These are phyloP conservation scores for Cantharis rufa DNA, from an alignment of 2,888 invertebrate species.

Conservation along the genomic window DNA sequence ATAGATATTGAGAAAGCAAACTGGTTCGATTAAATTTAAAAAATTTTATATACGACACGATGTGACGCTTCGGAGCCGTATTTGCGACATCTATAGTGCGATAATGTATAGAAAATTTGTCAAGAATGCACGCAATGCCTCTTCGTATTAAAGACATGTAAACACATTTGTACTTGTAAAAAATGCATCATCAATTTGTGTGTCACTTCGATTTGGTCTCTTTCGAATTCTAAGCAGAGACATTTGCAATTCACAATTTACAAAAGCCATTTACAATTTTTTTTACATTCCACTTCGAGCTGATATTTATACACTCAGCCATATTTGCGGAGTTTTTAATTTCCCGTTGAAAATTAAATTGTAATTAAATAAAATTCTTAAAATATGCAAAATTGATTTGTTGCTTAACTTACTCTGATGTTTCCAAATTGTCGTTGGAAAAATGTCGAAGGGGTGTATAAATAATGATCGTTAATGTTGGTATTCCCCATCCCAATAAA, in stretches of 20 bases:
- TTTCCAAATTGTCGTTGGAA: conserved; percentile 57
- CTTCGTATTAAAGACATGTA: not conserved
- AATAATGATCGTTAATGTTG: conserved; percentile 67
- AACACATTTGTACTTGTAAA: not conserved
- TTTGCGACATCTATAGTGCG: not conserved
- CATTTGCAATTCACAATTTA: not conserved
- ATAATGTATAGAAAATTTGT: too few species aligned
- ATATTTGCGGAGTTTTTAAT: not conserved
- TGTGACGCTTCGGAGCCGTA: not conserved
- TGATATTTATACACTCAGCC: not conserved
- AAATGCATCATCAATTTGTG: not conserved
- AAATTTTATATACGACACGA: not conserved
- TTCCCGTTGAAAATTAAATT: not conserved
- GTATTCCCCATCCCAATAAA: conserved; percentile 83
- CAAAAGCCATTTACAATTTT: not conserved
- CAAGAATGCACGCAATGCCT: not conserved
- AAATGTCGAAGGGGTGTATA: conserved; percentile 70
- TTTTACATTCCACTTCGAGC: not conserved
- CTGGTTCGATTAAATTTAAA: not conserved
- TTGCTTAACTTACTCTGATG: conserved; percentile 61
- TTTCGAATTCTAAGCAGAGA: not conserved
- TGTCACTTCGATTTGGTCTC: not conserved
- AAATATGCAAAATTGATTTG: not conserved
- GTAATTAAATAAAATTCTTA: not conserved
- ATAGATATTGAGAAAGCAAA: not conserved